phyloP scores from a whole-genome alignment of 2,888 invertebrate genomes.

The Coremacera marginata region DNA sequence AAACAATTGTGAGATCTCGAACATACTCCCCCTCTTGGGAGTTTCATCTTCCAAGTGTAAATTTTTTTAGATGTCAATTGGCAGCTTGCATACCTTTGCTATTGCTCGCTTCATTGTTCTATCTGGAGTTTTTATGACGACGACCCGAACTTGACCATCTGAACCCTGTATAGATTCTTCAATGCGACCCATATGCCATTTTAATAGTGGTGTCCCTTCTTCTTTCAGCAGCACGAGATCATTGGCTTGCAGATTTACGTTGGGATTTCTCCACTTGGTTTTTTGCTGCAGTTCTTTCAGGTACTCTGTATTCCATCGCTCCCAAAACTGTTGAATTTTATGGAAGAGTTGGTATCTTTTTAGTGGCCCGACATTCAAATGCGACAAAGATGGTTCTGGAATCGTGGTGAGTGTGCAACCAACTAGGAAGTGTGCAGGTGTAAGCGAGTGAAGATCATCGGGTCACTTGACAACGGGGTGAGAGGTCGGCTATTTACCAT shows the following conservation, averaged over 20 bases:
- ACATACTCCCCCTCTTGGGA: too few species aligned
- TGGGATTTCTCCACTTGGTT: background rate
- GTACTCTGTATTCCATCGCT: conserved; percentile 4
- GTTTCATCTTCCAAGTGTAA: background rate
- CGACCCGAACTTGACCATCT: conserved; percentile 24
- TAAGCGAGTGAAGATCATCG: background rate
- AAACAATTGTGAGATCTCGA: background rate
- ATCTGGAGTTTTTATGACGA: conserved; percentile 21
- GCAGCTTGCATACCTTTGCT: conserved; percentile 28
- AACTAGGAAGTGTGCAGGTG: conserved; percentile 15
- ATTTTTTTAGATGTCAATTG: background rate
- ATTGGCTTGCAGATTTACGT: background rate
- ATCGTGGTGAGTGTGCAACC: background rate
- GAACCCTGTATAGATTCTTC: conserved; percentile 18
- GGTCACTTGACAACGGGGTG: too few species aligned
- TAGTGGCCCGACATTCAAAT: background rate
- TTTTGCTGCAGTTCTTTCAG: background rate
- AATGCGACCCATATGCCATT: conserved; percentile 3
- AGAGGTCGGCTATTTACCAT: too few species aligned
- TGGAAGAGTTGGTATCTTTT: background rate
- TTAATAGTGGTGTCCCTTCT: background rate
- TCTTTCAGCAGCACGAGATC: conserved; percentile 1
- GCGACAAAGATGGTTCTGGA: background rate
- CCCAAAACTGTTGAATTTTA: too few species aligned
- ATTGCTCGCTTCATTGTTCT: conserved; percentile 25